A percentile compares a stretch with the other conserved stretches of the same genome.
These are phyloP conservation scores for Ephydatia muelleri DNA, from an alignment of 37 sponge, comb jelly and placozoan genomes.

Conservation along the genomic window DNA sequence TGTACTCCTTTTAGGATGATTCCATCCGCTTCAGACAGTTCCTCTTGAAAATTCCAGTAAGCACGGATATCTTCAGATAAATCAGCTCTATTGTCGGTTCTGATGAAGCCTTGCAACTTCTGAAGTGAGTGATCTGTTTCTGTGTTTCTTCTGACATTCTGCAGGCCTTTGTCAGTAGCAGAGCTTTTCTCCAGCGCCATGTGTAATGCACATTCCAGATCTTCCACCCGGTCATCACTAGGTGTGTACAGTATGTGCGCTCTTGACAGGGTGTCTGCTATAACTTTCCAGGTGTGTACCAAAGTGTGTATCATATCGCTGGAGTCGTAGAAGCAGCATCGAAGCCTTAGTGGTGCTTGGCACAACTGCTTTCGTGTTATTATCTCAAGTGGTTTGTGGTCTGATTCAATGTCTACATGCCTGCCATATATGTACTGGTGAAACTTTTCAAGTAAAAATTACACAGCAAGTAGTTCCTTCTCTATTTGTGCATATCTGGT, in stretches of 20 bases:
- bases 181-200: background rate
- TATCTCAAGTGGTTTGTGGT: conserved; percentile 16
- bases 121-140: background rate
- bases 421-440: background rate
- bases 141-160: background rate
- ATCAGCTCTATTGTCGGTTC: too few species aligned
- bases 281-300: conserved; percentile 2
- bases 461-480: too few species aligned
- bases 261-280: conserved; percentile 22
- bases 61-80: background rate
- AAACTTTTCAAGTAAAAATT: too few species aligned
- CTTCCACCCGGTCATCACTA: background rate
- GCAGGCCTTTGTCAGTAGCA: background rate
- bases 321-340: background rate
- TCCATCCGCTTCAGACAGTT: too few species aligned
- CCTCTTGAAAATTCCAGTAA: background rate
- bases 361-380: conserved; percentile 2
- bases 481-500: too few species aligned
- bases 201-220: conserved; percentile 7
- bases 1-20: too few species aligned
- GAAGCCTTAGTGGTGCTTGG: conserved; percentile 3
- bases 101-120: background rate
- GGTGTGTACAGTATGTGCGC: background rate
- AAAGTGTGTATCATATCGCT: background rate
- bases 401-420: background rate